Evolutionary conservation across 1,140 invertebrate species (phyloP).

Genomic region (Coboldia fuscipes): DNA sequence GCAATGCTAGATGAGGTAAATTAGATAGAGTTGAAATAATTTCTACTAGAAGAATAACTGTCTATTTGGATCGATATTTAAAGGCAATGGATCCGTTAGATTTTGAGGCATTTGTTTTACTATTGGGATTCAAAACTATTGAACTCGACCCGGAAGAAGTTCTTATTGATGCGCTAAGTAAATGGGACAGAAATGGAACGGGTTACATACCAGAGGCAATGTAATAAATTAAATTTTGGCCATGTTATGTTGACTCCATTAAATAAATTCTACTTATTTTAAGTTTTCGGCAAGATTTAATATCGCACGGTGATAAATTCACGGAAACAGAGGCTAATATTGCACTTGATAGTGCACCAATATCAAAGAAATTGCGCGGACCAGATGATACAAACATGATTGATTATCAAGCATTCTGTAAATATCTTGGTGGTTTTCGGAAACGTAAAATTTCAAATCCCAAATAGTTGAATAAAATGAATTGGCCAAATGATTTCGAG

Average conservation of each 20-base stretch:
- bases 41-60: too few relatives aligned
- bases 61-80: conserved; percentile 4
- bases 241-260: background rate
- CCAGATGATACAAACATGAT: conserved; percentile 24
- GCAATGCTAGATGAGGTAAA: conserved; percentile 32
- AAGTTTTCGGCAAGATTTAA: conserved; percentile 34
- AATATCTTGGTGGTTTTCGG: conserved; percentile 30
- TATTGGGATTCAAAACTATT: conserved; percentile 31
- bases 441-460: too few relatives aligned
- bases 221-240: conserved; percentile 13
- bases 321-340: conserved; percentile 31
- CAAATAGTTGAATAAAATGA: too few relatives aligned
- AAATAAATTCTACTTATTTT: background rate
- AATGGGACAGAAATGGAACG: conserved; percentile 32
- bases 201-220: conserved; percentile 33
- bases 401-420: conserved; percentile 34
- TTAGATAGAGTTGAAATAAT: too few relatives aligned
- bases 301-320: conserved; percentile 33
- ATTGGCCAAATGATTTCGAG: too few relatives aligned
- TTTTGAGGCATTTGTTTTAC: conserved; percentile 32
- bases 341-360: conserved; percentile 35
- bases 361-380: conserved; percentile 23
- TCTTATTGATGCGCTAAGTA: conserved; percentile 29
- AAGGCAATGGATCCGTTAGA: conserved; percentile 30
- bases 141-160: conserved; percentile 36